Base-by-base conservation (phyloP, 2,113 vertebrate species). In the Lampris incognitus region DNA sequence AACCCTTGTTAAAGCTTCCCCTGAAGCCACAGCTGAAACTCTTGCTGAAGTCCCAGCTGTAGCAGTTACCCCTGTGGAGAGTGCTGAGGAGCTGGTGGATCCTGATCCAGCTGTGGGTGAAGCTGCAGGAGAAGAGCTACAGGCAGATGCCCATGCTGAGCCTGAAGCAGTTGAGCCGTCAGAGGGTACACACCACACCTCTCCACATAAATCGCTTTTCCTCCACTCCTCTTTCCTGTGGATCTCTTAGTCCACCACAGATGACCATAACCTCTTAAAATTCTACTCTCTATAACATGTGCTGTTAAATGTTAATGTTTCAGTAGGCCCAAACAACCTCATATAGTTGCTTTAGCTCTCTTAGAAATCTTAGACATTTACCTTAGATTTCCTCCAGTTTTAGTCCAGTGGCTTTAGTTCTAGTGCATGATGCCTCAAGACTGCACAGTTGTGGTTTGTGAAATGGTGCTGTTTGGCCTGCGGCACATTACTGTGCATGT, bases 161-260 rank as follows among this genome's bases (percentile, higher is more conserved):
- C 42, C 62, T 36, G 42, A 46, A 64, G 5, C 48, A 9, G 57
- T 59, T 55, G 85, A 90, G 82, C 59, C 80, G 60, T 61, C 84
- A 77, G 84, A 95, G 91, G 94, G 94, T 95, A 94, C 83, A 92
- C 83, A 92, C 77, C 37, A 86, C 88, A 82, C 73, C 69, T 70
- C 76, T 76, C 38, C 50, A n/a, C 4, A 66, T 61, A 72, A 79
- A 79, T 65, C 62, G 66, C 50, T 81, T 36, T 69, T 65, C 81
- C 54, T 84, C 49, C 52, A 24, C 24, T 51, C 72, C 41, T 69
- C 48, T 64, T 79, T 51, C 82, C 24, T 87, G 56, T 83, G 54
- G 72, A 78, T 57, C 41, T 73, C 65, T 72, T 56, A 70, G 46
- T 40, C 52, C 62, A 24, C 48, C 41, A 74, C 72, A 81, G 68